Evolutionary conservation across 2,888 invertebrate genomes (phyloP).

Genomic region (Xestoiulus laeticollis): DNA sequence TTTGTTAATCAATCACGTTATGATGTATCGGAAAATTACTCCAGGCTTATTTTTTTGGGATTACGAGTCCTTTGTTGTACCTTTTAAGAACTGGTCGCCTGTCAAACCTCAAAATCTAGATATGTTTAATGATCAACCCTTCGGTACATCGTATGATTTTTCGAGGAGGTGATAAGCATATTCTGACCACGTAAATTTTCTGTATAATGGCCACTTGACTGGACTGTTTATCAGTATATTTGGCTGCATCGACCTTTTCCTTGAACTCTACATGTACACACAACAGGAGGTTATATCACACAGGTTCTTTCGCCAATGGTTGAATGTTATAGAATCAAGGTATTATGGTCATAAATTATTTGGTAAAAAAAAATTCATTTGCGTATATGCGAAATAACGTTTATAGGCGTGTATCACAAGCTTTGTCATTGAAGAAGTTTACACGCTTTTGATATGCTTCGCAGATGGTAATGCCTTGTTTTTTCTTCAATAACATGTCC

Average conservation of each 20-base stretch:
- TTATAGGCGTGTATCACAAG: neutral
- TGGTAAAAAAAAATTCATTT: neutral
- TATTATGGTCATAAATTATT: neutral
- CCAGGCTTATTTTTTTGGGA: neutral
- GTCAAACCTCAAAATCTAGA: neutral
- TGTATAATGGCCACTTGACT: slow-evolving; percentile 12
- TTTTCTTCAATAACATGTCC: neutral
- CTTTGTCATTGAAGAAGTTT: neutral
- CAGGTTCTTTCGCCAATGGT: neutral
- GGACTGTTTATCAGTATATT: neutral
- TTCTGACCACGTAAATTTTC: neutral
- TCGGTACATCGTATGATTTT: neutral
- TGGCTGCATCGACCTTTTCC: slow-evolving; percentile 8
- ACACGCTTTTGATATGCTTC: slow-evolving; percentile 1
- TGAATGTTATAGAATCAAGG: neutral
- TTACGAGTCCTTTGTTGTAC: neutral
- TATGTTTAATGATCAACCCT: neutral
- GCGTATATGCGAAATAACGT: neutral
- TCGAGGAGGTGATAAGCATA: neutral
- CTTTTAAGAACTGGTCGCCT: neutral
- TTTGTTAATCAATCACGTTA: neutral
- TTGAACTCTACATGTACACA: neutral
- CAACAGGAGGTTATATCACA: slow-evolving; percentile 36
- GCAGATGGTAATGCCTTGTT: neutral
- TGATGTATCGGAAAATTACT: slow-evolving; percentile 1